Evolutionary conservation across 2,888 invertebrate species (phyloP), one percentile per base, ranked within the genome.

Genomic region (Erannis defoliaria): DNA sequence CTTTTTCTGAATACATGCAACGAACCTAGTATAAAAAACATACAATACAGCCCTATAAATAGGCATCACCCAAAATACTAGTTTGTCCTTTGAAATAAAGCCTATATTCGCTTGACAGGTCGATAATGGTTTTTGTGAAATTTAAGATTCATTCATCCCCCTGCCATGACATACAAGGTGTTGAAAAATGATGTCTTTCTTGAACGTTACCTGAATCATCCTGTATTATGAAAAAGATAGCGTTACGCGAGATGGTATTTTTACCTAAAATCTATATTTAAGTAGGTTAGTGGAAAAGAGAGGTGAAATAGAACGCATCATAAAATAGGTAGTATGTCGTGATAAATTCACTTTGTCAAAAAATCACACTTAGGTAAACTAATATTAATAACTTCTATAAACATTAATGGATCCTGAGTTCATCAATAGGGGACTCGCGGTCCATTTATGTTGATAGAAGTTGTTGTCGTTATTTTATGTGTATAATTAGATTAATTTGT

Each of bases 121-220:
- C 31, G 66, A 54, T 63, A 72, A 67, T 68, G 60, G 53, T 46
- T 55, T 61, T 61, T 64, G 67, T 45, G 67, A 64, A 68, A 26
- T 68, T 73, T 64, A 66, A 70, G 74, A 66, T 73, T 70, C 76
- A 75, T 82, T 81, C 78, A 75, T 80, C 77, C 80, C 80, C 75
- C 68, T 70, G 70, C 46, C 70, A 66, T 75, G 81, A 77, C 77
- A 68, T 62, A 59, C 55, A 68, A 71, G 73, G 76, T 42, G 64
- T 49, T 82, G 83, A 84, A 77, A 82, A 82, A 84, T 82, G 82
- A 82, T 80, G 78, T 64, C 64, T 64, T 76, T 74, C 76, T 57
- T 23, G 67, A 73, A 72, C 75, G 73, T 61, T 70, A 72, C 77
- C 78, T 72, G 72, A 72, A 67, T 71, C 73, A 71, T 77, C 78